phyloP scores from a whole-genome alignment of 2,797 vertebrate genomes.

The Benthosema pterotum region DNA sequence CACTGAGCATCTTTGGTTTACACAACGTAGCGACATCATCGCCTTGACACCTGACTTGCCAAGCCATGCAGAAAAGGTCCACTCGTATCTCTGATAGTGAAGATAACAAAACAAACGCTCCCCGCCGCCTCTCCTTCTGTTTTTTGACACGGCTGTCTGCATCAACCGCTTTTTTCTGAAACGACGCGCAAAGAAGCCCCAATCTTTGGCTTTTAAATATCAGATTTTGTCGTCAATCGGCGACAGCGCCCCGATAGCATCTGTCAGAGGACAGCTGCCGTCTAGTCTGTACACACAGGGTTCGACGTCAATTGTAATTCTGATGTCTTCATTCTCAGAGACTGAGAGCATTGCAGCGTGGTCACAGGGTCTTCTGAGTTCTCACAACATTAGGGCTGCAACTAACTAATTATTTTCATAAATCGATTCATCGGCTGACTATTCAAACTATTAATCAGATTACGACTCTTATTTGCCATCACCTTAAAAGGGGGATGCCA shows the following conservation, averaged over 20 bases:
- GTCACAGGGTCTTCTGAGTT: no score
- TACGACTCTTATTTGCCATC: no score
- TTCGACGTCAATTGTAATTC: no score
- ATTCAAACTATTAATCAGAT: no score
- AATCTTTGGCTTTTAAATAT: slow-evolving; percentile 24
- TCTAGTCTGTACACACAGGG: no score
- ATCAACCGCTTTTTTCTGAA: background rate
- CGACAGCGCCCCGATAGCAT: background rate
- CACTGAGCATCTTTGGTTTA: no score
- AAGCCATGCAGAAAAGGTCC: slow-evolving; percentile 14
- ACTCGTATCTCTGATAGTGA: slow-evolving; percentile 8
- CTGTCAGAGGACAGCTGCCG: background rate
- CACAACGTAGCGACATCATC: slow-evolving; percentile 3
- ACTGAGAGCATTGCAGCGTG: no score
- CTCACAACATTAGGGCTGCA: no score
- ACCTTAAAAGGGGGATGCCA: no score
- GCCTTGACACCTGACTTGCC: slow-evolving; percentile 47
- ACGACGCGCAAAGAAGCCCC: background rate
- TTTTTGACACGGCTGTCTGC: background rate
- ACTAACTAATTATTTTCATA: no score
- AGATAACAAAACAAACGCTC: slow-evolving; percentile 36
- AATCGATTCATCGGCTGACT: no score
- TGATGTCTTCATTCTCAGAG: background rate
- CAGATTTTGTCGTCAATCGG: slow-evolving; percentile 4
- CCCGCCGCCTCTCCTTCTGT: background rate